These are phyloP conservation scores for Apoda limacodes DNA, from an alignment of 2,888 invertebrate genomes.

Conservation along the genomic window DNA sequence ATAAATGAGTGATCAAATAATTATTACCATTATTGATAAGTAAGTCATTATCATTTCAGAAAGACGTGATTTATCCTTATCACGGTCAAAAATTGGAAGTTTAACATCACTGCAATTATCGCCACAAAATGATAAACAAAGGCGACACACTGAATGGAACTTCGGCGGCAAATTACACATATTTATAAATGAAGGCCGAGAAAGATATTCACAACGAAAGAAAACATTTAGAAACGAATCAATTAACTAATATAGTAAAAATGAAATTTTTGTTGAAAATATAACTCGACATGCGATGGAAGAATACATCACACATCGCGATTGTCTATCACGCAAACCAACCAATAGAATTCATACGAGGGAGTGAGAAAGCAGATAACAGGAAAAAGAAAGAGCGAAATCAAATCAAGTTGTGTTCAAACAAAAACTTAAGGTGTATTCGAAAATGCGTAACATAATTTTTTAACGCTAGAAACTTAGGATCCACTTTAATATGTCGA, in stretches of 20 bases:
- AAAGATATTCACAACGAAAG: slow-evolving; percentile 62
- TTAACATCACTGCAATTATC: slow-evolving; percentile 78
- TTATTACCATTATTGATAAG: slow-evolving; percentile 81
- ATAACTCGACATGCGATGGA: slow-evolving; percentile 68
- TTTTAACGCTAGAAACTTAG: no score
- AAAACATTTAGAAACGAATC: slow-evolving; percentile 68
- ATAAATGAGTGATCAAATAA: slow-evolving; percentile 30
- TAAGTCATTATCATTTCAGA: slow-evolving; percentile 82
- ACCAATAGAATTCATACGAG: no score
- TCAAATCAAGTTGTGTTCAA: no score
- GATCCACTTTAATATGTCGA: no score
- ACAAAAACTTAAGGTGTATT: no score
- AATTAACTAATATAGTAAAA: slow-evolving; percentile 57
- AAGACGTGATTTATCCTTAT: slow-evolving; percentile 76
- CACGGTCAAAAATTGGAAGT: slow-evolving; percentile 81
- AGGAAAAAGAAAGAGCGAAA: no score
- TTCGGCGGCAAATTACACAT: slow-evolving; percentile 94
- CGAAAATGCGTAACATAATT: no score
- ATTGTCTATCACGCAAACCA: slow-evolving; percentile 67
- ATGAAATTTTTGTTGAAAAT: slow-evolving; percentile 64
- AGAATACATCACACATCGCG: slow-evolving; percentile 70
- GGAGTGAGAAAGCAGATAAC: no score
- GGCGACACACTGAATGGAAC: slow-evolving; percentile 93
- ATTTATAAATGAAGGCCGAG: slow-evolving; percentile 73
- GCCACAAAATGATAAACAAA: slow-evolving; percentile 87